Conservation (phyloP, 2,888 invertebrate species). For the Cheiracanthium punctorium region DNA sequence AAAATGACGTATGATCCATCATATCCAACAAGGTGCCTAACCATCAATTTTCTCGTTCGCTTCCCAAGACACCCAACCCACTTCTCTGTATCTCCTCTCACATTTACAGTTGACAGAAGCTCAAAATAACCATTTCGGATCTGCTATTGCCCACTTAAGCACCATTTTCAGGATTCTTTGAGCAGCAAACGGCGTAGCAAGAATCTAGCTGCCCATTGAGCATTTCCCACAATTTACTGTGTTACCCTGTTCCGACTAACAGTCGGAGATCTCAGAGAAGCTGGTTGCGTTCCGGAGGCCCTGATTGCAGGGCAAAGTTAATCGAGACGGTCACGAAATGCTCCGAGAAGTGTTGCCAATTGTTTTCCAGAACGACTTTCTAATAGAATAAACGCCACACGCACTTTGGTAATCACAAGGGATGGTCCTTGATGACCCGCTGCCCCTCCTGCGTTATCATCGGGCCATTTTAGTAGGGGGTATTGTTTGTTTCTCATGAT, state of each 20-base stretch:
- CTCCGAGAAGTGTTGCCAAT: slow-evolving; percentile 19
- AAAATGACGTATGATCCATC: neutral
- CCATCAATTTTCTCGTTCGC: neutral
- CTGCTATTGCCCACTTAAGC: neutral
- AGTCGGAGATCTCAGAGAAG: neutral
- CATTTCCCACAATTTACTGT: neutral
- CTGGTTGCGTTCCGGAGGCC: neutral
- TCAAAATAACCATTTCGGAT: neutral
- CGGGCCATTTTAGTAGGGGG: neutral
- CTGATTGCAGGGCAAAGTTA: neutral
- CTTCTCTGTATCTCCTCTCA: neutral
- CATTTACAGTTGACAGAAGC: slow-evolving; percentile 1
- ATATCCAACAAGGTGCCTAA: neutral
- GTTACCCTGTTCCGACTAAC: neutral
- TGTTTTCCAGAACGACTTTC: slow-evolving; percentile 57
- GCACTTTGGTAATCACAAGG: slow-evolving; percentile 48
- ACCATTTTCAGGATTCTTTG: neutral
- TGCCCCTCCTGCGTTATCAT: neutral
- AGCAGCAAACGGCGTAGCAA: neutral
- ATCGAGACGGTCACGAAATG: slow-evolving; percentile 51
- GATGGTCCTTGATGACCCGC: slow-evolving; percentile 22
- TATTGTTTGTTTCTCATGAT: slow-evolving; percentile 43
- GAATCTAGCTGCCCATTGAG: neutral
- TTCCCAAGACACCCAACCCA: neutral
- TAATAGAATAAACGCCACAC: slow-evolving; percentile 56